These are phyloP conservation scores for Brachionus koreanus DNA, from an alignment of 1,140 invertebrate genomes.

Conservation along the genomic window DNA sequence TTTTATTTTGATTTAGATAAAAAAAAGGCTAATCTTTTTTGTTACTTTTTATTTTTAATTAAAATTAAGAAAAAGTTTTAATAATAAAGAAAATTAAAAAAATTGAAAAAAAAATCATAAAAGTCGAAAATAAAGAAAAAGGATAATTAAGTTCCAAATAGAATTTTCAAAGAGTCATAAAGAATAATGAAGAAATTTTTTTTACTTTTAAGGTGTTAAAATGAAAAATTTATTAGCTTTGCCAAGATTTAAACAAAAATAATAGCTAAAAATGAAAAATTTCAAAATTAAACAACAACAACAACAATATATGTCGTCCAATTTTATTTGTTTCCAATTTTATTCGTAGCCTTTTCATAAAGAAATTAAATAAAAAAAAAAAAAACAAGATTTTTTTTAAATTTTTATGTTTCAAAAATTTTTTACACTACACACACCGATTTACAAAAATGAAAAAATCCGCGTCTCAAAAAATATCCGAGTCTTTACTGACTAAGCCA, in stretches of 20 bases:
- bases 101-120: constrained; percentile 2
- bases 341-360: background rate
- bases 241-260: constrained; percentile 5
- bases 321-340: background rate
- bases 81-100: constrained; percentile 1
- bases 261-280: background rate
- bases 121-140: constrained; percentile 22
- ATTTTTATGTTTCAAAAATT: constrained; percentile 16
- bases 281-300: background rate
- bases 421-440: constrained; percentile 35
- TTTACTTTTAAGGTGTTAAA: background rate
- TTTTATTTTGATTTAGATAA: too few species aligned
- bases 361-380: background rate
- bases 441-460: constrained; percentile 34
- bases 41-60: constrained; percentile 34
- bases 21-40: too few species aligned
- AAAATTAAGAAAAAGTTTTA: constrained; percentile 26
- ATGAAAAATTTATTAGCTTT: constrained; percentile 7
- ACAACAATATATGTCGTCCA: constrained; percentile 9
- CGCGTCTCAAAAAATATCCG: constrained; percentile 16
- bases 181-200: background rate
- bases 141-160: background rate
- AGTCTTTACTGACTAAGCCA: constrained; percentile 36
- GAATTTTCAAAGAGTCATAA: background rate
- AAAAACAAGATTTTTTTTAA: constrained; percentile 21